These are phyloP conservation scores for Pocillopora verrucosa DNA, from an alignment of 64 coral and sea anemone genomes.

Conservation along the genomic window DNA sequence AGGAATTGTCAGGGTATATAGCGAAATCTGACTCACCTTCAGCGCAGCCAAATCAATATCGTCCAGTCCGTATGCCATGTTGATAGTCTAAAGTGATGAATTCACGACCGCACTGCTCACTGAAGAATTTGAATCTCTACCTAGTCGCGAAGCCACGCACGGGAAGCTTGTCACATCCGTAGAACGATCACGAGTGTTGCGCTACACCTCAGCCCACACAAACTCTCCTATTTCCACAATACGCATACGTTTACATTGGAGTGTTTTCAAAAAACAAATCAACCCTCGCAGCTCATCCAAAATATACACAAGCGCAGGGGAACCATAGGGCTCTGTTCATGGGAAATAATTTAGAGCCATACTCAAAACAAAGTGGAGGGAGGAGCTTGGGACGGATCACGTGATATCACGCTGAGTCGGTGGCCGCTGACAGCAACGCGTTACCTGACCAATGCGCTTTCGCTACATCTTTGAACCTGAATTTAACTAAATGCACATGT, in stretches of 20 bases:
- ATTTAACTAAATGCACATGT: no score
- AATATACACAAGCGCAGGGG: background rate
- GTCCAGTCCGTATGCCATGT: slow-evolving; percentile 97
- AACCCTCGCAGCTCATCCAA: background rate
- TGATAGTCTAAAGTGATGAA: background rate
- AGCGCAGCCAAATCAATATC: slow-evolving; percentile 93
- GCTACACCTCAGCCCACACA: background rate
- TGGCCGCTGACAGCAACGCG: background rate
- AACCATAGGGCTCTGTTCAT: background rate
- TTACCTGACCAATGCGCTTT: background rate
- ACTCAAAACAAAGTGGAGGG: slow-evolving; percentile 23
- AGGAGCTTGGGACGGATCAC: slow-evolving; percentile 59
- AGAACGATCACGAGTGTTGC: background rate
- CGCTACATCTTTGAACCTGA: background rate
- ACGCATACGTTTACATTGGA: background rate
- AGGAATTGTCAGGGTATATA: background rate
- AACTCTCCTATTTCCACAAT: slow-evolving; percentile 6
- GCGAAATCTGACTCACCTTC: slow-evolving; percentile 61
- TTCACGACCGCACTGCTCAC: background rate
- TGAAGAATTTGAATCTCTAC: background rate
- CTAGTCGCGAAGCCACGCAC: background rate
- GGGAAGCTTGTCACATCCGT: slow-evolving; percentile 35
- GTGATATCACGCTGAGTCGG: background rate
- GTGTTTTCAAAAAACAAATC: slow-evolving; percentile 21
- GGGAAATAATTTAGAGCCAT: slow-evolving; percentile 9